Conservation (phyloP, 2,888 invertebrate species). For the Unio delphinus region DNA sequence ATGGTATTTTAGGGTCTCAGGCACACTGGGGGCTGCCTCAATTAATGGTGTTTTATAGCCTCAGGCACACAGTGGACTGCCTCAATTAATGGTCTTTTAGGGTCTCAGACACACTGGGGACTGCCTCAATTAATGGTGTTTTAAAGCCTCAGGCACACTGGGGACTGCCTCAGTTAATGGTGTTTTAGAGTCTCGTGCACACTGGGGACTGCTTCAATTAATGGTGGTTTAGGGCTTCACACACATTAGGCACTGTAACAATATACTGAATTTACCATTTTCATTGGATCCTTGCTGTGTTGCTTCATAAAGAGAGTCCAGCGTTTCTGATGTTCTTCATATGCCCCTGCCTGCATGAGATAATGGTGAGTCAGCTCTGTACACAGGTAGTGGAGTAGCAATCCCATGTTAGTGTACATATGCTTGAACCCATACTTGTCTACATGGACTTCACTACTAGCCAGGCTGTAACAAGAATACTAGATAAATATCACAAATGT, state of each 20-base stretch:
- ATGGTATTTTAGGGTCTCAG: too few relatives aligned
- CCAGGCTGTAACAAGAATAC: slow-evolving; percentile 51
- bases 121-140: slow-evolving; percentile 69
- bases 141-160: slow-evolving; percentile 72
- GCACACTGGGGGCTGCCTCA: too few relatives aligned
- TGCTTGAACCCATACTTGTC: slow-evolving; percentile 74
- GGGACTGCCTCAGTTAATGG: too few relatives aligned
- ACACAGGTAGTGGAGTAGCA: slow-evolving; percentile 74
- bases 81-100: too few relatives aligned
- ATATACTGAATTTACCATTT: slow-evolving; percentile 16
- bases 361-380: slow-evolving; percentile 73
- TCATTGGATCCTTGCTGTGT: slow-evolving; percentile 40
- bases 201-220: too few relatives aligned
- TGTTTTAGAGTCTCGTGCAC: too few relatives aligned
- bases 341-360: slow-evolving; percentile 63
- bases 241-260: too few relatives aligned
- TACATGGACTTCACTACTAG: slow-evolving; percentile 71
- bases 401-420: slow-evolving; percentile 69
- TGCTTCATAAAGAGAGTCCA: slow-evolving; percentile 70
- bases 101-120: too few relatives aligned
- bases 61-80: too few relatives aligned
- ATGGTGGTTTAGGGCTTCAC: too few relatives aligned
- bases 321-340: slow-evolving; percentile 67
- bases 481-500: too few relatives aligned
- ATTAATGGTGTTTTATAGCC: too few relatives aligned